phyloP scores from a whole-genome alignment of 2,797 vertebrate species.

The Pangasius krempfi region DNA sequence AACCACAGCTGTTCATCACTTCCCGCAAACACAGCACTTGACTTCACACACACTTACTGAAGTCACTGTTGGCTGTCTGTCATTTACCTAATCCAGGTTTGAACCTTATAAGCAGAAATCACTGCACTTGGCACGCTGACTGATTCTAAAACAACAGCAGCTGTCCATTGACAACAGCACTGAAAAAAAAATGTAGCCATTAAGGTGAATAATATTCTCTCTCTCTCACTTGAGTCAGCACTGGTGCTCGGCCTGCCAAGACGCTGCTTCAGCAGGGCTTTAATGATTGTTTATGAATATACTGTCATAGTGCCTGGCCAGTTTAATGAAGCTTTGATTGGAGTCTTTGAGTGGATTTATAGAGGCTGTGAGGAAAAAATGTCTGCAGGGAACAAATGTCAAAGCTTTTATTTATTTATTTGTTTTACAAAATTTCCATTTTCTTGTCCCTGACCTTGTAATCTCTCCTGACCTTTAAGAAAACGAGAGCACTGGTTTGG shows the following conservation, averaged over 20 bases:
- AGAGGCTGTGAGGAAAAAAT: background rate
- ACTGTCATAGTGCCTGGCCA: conserved; percentile 25
- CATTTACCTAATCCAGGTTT: background rate
- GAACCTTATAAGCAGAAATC: conserved; percentile 1
- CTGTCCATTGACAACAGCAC: background rate
- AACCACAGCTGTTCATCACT: conserved; percentile 5
- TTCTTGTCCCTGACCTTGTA: conserved; percentile 28
- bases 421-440: conserved; percentile 4
- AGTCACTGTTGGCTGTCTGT: background rate
- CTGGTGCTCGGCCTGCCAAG: background rate
- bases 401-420: background rate
- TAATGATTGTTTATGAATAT: conserved; percentile 38
- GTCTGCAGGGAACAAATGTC: conserved; percentile 13
- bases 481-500: conserved; percentile 30
- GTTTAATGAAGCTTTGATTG: conserved; percentile 44
- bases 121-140: background rate
- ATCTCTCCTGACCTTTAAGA: conserved; percentile 55
- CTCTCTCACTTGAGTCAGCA: conserved; percentile 19
- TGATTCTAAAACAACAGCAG: conserved; percentile 14
- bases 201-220: conserved; percentile 12
- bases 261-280: conserved; percentile 21
- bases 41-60: background rate
- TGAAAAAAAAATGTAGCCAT: background rate
- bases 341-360: conserved; percentile 44
- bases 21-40: background rate